phyloP scores from a whole-genome alignment of 2,113 vertebrate genomes.

The Pampusana beccarii region DNA sequence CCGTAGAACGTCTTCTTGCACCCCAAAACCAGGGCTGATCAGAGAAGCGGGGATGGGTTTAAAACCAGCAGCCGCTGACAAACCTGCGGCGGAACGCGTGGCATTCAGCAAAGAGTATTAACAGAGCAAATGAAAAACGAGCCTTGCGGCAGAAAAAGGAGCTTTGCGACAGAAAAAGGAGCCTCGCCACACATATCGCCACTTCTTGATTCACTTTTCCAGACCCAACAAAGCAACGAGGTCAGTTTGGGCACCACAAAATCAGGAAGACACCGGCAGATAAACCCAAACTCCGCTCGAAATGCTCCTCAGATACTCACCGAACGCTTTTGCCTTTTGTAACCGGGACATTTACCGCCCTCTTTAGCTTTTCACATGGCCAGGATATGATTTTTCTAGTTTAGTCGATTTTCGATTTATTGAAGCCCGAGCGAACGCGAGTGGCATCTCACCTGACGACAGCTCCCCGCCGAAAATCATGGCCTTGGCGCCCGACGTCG shows the following conservation, averaged over 20 bases:
- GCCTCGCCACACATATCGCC: background rate
- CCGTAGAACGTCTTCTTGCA: accelerated
- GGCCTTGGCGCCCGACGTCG: constrained; percentile 79
- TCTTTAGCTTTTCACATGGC: accelerated
- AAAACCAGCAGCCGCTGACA: background rate
- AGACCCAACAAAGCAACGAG: too few species aligned
- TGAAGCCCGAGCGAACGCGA: background rate
- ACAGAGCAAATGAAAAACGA: background rate
- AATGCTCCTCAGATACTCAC: too few species aligned
- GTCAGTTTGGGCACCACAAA: too few species aligned
- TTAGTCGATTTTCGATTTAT: accelerated
- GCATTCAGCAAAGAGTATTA: background rate
- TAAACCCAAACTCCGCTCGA: too few species aligned
- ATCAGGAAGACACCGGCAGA: too few species aligned
- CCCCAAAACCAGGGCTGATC: background rate
- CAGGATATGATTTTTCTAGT: background rate
- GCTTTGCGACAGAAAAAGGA: accelerated
- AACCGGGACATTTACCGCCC: background rate
- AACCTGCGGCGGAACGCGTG: background rate
- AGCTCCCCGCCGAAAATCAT: constrained; percentile 88
- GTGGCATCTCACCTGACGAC: constrained; percentile 73
- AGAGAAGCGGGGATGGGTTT: background rate
- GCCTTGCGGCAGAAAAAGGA: too few species aligned
- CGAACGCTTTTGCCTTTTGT: background rate
- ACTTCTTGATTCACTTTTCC: background rate